These are phyloP conservation scores for Aspidiotus rigidus DNA, from an alignment of 2,888 invertebrate species.

Conservation along the genomic window DNA sequence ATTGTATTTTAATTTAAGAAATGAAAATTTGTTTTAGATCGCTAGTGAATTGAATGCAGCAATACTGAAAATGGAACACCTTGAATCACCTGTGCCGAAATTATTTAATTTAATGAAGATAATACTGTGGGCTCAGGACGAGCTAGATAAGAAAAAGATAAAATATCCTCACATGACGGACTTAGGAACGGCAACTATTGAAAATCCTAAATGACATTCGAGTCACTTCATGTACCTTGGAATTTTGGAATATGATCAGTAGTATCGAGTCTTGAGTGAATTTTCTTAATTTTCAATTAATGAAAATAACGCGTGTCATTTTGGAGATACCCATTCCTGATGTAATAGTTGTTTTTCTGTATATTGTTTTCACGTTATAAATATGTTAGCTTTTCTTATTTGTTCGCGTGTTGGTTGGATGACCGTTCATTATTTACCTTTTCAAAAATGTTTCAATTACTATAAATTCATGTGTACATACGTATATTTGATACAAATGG, in stretches of 20 bases:
- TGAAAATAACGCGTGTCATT: no score
- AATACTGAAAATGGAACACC: constrained; percentile 87
- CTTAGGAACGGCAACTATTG: constrained; percentile 70
- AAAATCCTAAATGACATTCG: constrained; percentile 36
- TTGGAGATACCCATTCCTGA: no score
- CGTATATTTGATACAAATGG: no score
- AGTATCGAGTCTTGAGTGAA: constrained; percentile 28
- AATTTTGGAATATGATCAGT: constrained; percentile 20
- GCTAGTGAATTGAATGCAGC: constrained; percentile 96
- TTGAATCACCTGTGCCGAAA: constrained; percentile 82
- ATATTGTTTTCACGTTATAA: no score
- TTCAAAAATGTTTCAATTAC: no score
- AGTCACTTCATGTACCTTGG: constrained; percentile 15
- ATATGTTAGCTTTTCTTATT: no score
- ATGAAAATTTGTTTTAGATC: constrained; percentile 51
- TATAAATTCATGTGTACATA: no score
- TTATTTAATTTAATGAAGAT: constrained; percentile 83
- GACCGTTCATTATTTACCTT: no score
- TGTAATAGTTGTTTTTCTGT: no score
- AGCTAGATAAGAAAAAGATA: constrained; percentile 87
- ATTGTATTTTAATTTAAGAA: background rate
- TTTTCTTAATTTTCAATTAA: background rate
- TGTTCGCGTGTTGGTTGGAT: no score
- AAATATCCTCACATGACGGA: constrained; percentile 93
- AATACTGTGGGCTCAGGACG: constrained; percentile 92